Conservation (phyloP, 2,888 invertebrate species). For the Eledone cirrhosa region DNA sequence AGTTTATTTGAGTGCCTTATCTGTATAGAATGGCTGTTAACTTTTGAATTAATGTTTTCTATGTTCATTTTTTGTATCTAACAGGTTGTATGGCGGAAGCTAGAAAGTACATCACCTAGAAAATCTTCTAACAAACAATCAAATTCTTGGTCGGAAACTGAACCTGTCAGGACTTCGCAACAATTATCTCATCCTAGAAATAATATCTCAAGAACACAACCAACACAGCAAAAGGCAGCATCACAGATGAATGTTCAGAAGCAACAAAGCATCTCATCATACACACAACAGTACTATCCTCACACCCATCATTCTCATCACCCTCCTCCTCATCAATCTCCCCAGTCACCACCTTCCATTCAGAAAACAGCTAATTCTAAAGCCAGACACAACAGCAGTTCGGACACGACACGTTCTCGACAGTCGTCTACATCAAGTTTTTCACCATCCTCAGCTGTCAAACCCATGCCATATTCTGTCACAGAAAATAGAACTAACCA, state of each 20-base stretch:
- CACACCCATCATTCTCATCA: background rate
- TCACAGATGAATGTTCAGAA: too few species aligned
- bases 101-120: background rate
- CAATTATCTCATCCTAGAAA: background rate
- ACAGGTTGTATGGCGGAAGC: conserved; percentile 12
- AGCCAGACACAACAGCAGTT: too few species aligned
- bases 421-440: too few species aligned
- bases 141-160: background rate
- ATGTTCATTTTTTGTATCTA: background rate
- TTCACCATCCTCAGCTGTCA: too few species aligned
- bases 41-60: background rate
- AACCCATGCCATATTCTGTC: too few species aligned
- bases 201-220: too few species aligned
- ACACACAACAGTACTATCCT: background rate
- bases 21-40: background rate
- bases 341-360: background rate
- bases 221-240: too few species aligned
- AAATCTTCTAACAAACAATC: background rate
- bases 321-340: background rate
- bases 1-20: background rate
- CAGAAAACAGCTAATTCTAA: too few species aligned
- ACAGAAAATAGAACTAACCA: too few species aligned
- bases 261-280: background rate
- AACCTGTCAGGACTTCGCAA: background rate
- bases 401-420: too few species aligned